A percentile compares a stretch with the other conserved stretches of the same genome.
These are phyloP conservation scores for Clarias magur DNA, from an alignment of 2,113 vertebrate species.

Conservation along the genomic window DNA sequence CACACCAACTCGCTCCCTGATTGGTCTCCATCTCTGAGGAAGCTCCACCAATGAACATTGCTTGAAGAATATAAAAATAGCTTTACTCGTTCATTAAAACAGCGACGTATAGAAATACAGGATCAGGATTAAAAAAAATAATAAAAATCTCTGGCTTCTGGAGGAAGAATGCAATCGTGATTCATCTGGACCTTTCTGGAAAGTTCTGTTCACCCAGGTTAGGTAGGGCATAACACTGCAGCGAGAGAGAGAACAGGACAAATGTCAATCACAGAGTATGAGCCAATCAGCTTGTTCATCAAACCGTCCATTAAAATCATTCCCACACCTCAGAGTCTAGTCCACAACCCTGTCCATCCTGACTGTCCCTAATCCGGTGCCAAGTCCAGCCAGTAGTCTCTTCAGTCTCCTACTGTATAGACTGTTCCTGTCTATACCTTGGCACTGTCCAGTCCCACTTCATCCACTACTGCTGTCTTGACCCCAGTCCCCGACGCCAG, in stretches of 20 bases:
- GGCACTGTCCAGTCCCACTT: not conserved
- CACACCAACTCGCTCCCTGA: not conserved
- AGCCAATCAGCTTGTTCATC: not conserved
- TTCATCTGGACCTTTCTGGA: not conserved
- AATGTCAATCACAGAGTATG: not conserved
- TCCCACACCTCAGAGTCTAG: not conserved
- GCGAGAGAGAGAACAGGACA: slow-evolving; percentile 42
- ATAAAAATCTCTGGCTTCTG: not conserved
- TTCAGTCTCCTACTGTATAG: not conserved
- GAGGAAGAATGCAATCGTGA: not conserved
- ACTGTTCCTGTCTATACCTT: not conserved
- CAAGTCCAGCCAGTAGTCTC: not conserved
- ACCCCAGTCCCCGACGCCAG: too few relatives aligned
- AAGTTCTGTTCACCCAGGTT: slow-evolving; percentile 32
- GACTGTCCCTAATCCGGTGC: not conserved
- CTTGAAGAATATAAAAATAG: not conserved
- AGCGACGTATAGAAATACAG: not conserved
- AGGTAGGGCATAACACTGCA: slow-evolving; percentile 79
- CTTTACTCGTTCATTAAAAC: slow-evolving; percentile 39
- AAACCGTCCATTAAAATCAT: not conserved
- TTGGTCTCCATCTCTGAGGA: not conserved
- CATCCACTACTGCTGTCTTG: not conserved
- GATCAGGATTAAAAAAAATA: not conserved
- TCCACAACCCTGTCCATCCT: not conserved
- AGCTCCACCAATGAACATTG: not conserved